Percentiles rank a stretch among this genome's conserved stretches.
phyloP scores from a whole-genome alignment of 2,797 vertebrate species.

The Helarctos malayanus region DNA sequence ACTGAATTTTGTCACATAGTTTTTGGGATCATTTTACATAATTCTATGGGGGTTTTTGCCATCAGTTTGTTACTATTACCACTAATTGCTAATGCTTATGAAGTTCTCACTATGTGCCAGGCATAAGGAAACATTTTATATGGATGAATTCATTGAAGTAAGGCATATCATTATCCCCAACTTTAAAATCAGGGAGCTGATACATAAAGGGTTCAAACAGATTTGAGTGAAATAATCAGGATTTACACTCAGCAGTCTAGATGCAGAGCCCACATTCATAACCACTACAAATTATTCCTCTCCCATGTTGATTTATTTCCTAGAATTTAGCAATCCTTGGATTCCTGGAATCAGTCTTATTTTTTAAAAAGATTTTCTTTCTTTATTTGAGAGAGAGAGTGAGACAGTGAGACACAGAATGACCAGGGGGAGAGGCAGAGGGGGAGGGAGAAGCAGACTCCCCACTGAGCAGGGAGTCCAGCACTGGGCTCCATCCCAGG shows the following conservation, averaged over 20 bases:
- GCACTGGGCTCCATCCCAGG: not conserved
- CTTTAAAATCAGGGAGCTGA: conserved; percentile 47
- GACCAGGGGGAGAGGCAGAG: not conserved
- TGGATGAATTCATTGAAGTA: conserved; percentile 51
- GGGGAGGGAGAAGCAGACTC: not conserved
- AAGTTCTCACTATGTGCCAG: not conserved
- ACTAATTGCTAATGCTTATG: not conserved
- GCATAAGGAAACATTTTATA: conserved; percentile 31
- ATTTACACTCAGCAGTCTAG: not conserved
- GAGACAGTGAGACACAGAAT: not conserved
- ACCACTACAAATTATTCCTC: not conserved
- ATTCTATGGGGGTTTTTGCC: not conserved
- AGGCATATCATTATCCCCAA: conserved; percentile 24
- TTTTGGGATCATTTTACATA: not conserved
- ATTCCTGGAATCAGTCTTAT: not conserved
- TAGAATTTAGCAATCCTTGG: not conserved
- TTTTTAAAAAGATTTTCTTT: not conserved
- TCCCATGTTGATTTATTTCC: not conserved
- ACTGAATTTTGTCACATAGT: not conserved
- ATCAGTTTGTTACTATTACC: not conserved
- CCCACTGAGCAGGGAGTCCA: not conserved
- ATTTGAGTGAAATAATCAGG: not conserved
- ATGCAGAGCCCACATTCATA: not conserved
- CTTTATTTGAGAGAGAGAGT: not conserved
- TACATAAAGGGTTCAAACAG: not conserved